Percentiles rank a stretch among this genome's conserved stretches.
phyloP scores from a whole-genome alignment of 2,113 vertebrate genomes.

The Lontra canadensis region DNA sequence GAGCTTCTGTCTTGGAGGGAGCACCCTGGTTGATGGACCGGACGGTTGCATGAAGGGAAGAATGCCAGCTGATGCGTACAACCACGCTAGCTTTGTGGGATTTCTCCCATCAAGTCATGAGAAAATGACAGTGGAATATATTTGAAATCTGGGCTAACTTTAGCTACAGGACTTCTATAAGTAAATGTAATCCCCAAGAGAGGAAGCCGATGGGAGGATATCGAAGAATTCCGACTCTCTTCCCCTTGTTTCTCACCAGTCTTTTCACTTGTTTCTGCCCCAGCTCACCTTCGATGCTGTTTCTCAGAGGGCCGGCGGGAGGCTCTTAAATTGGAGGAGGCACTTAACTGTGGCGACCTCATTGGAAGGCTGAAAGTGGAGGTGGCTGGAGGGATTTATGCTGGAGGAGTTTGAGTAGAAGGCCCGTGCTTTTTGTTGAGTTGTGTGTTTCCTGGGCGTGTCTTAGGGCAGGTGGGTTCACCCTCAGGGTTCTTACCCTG shows the following conservation, averaged over 20 bases:
- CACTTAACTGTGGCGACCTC: not conserved
- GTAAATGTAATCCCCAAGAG: not conserved
- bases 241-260: not conserved
- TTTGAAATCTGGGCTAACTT: not conserved
- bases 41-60: not conserved
- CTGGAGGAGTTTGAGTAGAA: not conserved
- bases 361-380: not conserved
- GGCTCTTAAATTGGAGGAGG: not conserved
- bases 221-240: not conserved
- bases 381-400: not conserved
- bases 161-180: not conserved
- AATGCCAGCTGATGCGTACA: accelerated
- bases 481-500: not conserved
- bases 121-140: not conserved
- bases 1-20: not conserved
- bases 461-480: not conserved
- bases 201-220: not conserved
- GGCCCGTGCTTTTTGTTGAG: not conserved
- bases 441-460: not conserved
- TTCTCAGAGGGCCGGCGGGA: not conserved
- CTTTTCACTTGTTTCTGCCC: not conserved
- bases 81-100: not conserved
- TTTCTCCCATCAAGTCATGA: not conserved
- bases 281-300: not conserved
- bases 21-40: accelerated